phyloP scores from a whole-genome alignment of 2,797 vertebrate genomes.

The Somateria mollissima region DNA sequence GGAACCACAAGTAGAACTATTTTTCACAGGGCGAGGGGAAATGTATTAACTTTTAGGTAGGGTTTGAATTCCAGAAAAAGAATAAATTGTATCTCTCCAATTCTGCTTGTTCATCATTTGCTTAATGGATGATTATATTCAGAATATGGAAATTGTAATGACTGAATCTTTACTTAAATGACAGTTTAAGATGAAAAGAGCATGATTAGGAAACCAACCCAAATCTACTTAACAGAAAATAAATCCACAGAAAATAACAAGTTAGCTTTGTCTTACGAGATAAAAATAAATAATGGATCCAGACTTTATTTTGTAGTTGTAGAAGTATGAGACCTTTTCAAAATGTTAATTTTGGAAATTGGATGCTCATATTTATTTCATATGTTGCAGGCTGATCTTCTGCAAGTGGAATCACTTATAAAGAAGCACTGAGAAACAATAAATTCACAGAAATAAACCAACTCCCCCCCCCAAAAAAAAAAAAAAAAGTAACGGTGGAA shows the following conservation, averaged over 20 bases:
- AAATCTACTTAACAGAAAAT: background rate
- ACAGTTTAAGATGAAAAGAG: background rate
- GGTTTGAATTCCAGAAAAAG: background rate
- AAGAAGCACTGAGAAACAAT: background rate
- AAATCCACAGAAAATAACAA: slow-evolving; percentile 11
- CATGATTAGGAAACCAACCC: background rate
- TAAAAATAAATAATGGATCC: background rate
- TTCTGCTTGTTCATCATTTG: background rate
- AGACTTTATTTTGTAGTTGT: background rate
- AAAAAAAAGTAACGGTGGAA: background rate
- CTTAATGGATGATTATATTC: background rate
- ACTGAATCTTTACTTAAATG: slow-evolving; percentile 12
- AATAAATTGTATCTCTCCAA: background rate
- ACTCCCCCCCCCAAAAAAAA: too few relatives aligned
- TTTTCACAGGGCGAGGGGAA: background rate
- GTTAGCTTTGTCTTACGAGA: background rate
- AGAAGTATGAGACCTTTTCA: background rate
- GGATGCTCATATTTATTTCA: background rate
- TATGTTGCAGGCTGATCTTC: background rate
- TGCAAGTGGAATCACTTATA: background rate
- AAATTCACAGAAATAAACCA: background rate
- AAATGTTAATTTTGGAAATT: slow-evolving; percentile 32
- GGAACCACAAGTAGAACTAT: background rate
- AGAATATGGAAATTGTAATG: slow-evolving; percentile 14
- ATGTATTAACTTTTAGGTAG: background rate